phyloP scores from a whole-genome alignment of 1,140 invertebrate species.

The Bombus superbus region DNA sequence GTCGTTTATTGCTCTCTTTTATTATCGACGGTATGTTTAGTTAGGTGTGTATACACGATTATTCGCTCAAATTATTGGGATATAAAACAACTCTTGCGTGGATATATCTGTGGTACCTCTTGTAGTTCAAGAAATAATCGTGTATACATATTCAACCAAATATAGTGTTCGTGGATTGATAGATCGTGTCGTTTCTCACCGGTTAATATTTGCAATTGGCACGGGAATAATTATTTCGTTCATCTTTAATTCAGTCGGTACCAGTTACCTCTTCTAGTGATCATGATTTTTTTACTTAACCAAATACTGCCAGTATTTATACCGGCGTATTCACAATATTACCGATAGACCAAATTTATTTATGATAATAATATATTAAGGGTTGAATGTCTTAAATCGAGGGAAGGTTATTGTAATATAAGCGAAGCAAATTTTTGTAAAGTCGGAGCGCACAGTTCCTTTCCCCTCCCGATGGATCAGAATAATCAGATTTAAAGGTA shows the following conservation, averaged over 20 bases:
- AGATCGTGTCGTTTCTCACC: slow-evolving; percentile 44
- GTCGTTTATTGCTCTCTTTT: slow-evolving; percentile 53
- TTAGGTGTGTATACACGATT: background rate
- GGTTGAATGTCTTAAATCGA: slow-evolving; percentile 79
- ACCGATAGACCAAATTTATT: slow-evolving; percentile 84
- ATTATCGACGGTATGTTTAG: slow-evolving; percentile 17
- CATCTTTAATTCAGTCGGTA: slow-evolving; percentile 41
- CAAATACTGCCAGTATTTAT: slow-evolving; percentile 82
- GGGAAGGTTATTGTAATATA: slow-evolving; percentile 81
- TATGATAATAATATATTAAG: slow-evolving; percentile 83
- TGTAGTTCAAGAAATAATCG: background rate
- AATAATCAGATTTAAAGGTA: slow-evolving; percentile 62
- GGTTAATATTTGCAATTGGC: slow-evolving; percentile 14
- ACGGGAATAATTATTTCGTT: slow-evolving; percentile 33
- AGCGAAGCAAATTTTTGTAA: slow-evolving; percentile 78
- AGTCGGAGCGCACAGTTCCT: slow-evolving; percentile 80
- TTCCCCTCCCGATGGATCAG: slow-evolving; percentile 68
- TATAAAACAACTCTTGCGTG: background rate
- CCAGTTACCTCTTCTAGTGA: slow-evolving; percentile 73
- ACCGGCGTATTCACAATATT: slow-evolving; percentile 83
- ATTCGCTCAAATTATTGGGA: background rate
- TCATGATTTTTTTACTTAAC: slow-evolving; percentile 76
- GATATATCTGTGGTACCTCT: background rate
- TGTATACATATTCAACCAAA: background rate
- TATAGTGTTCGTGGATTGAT: slow-evolving; percentile 13